Conservation (phyloP, 2,113 vertebrate genomes). For the Cyanoderma ruficeps region DNA sequence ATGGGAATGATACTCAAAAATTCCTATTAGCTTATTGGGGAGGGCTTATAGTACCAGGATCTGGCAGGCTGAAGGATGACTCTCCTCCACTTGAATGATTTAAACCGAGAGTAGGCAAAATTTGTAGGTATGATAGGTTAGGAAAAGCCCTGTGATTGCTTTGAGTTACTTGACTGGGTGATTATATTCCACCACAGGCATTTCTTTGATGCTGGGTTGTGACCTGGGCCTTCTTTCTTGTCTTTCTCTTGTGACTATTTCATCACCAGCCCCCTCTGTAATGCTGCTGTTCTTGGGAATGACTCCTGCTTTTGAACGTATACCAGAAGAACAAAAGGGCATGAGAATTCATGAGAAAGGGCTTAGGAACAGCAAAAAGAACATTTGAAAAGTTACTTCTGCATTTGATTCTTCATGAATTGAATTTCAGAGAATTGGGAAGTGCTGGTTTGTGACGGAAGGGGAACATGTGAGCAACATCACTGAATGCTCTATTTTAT, state of each 20-base stretch:
- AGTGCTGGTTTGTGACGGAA: constrained; percentile 2
- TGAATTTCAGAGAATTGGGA: constrained; percentile 58
- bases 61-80: background rate
- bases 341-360: background rate
- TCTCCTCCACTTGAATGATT: constrained; percentile 1
- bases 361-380: background rate
- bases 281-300: background rate
- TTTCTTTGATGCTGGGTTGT: background rate
- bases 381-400: constrained; percentile 48
- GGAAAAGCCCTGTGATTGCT: background rate
- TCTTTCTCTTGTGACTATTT: background rate
- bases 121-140: background rate
- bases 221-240: background rate
- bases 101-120: background rate
- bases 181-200: background rate
- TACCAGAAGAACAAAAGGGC: background rate
- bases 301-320: background rate
- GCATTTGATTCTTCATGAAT: constrained; percentile 54
- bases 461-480: constrained; percentile 20
- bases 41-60: background rate
- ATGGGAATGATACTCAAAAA: background rate
- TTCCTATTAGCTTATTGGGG: background rate
- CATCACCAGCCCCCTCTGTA: background rate
- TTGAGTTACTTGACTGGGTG: background rate
- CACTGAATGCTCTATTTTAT: background rate